Base-by-base conservation (phyloP, 2,888 invertebrate genomes). In the Horisme vitalbata region DNA sequence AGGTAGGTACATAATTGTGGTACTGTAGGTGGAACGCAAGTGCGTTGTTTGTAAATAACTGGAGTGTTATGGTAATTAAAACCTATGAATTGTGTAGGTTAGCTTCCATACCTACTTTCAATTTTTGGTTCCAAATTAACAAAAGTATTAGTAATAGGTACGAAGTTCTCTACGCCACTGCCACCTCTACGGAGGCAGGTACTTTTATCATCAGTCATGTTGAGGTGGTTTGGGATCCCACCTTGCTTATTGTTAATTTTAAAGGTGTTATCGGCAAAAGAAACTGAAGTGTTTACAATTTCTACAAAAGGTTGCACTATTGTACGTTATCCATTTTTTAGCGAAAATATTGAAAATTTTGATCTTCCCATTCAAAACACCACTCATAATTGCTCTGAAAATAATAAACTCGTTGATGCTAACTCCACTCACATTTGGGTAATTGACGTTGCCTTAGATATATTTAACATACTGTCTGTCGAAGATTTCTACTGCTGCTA, bases 391-490 rank as follows among this genome's bases (percentile, higher is more conserved):
- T 71, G 71, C 35, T 48, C 44, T 3, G 13, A 50, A 13, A 45
- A 37, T 9, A 28, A 30, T 7, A 43, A 49, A 10, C 60, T 71
- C n/a, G 15, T 70, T 6, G 39, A 38, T 11, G 47, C 52, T 6
- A 72, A 72, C 45, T 37, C 44, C 21, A 50, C 72, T n/a, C 68
- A 71, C 35, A 41, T 72, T 21, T 69, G 67, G 69, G 55, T 71
- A 15, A 23, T 45, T 4, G 45, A 57, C 13, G 56, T 61, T 24
- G 41, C 49, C 24, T 53, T 62, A 6, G 47, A 54, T 20, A 43
- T 33, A n/a, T 61, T 52, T 38, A 54, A 49, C 21, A 23, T 62
- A 34, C 39, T 15, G 26, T 28, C 18, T 30, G 24, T 39, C 24
- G 36, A 43, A 20, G 45, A 52, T 12, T 68, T 69, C 36, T 63